These are phyloP conservation scores for Podocnemis expansa DNA, from an alignment of 2,113 vertebrate genomes.

Conservation along the genomic window DNA sequence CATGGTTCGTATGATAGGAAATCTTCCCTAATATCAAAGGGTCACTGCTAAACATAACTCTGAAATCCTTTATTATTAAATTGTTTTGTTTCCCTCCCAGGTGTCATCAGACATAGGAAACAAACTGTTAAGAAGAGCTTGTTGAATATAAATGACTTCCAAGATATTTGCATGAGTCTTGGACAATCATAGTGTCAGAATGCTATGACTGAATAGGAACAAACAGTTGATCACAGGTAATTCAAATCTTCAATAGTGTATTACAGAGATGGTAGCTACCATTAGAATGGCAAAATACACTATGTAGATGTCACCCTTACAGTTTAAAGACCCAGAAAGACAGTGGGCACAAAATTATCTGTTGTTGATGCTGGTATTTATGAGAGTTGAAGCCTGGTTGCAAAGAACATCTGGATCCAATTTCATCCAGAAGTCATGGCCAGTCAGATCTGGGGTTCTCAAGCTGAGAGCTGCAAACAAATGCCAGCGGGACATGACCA, in stretches of 20 bases:
- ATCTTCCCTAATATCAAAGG: not conserved
- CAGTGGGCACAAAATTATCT: not conserved
- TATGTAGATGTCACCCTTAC: not conserved
- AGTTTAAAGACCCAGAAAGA: not conserved
- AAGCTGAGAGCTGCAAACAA: not conserved
- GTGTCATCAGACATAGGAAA: conserved; percentile 23
- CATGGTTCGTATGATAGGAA: not conserved
- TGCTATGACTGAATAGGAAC: not conserved
- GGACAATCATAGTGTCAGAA: not conserved
- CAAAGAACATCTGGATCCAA: not conserved
- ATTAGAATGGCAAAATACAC: not conserved
- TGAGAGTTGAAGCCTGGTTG: not conserved
- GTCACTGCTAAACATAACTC: not conserved
- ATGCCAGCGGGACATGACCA: not conserved
- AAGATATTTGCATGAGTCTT: not conserved
- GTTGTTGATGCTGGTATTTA: not conserved
- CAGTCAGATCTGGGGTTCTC: conserved; percentile 2
- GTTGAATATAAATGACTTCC: conserved; percentile 14
- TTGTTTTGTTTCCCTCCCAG: not conserved
- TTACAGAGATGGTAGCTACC: not conserved
- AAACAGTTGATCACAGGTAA: not conserved
- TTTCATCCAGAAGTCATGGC: not conserved
- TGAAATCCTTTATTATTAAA: conserved; percentile 2
- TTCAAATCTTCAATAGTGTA: not conserved
- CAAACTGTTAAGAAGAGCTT: conserved; percentile 26